Evolutionary conservation across 2,113 vertebrate genomes (phyloP).

Genomic region (Nibea coibor): DNA sequence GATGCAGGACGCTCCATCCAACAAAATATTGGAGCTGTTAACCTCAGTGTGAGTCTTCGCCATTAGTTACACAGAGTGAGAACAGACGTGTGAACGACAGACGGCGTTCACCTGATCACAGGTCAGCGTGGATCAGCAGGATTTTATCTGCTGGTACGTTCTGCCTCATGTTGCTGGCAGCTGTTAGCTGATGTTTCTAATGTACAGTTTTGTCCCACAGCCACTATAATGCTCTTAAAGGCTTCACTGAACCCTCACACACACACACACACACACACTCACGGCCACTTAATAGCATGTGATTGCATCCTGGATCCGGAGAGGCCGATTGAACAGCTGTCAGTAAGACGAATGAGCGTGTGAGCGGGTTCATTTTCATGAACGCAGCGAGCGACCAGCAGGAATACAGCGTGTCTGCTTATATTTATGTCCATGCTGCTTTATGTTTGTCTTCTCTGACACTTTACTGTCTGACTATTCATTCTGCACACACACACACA

Average conservation of each 20-base stretch:
- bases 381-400: not conserved
- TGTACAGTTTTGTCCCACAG: not conserved
- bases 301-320: constrained; percentile 28
- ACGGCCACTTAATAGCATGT: not conserved
- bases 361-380: constrained; percentile 23
- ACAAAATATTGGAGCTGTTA: not conserved
- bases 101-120: too few relatives aligned
- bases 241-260: not conserved
- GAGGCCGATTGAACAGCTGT: constrained; percentile 35
- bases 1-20: constrained; percentile 7
- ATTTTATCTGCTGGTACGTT: too few relatives aligned
- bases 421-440: not conserved
- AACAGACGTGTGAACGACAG: too few relatives aligned
- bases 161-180: too few relatives aligned
- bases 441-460: not conserved
- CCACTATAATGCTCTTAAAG: not conserved
- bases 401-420: not conserved
- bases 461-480: not conserved
- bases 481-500: not conserved
- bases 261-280: constrained; percentile 22
- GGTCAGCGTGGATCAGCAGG: too few relatives aligned
- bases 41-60: not conserved
- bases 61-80: too few relatives aligned
- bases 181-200: not conserved
- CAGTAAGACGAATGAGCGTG: constrained; percentile 40